Evolutionary conservation across 2,113 vertebrate genomes (phyloP).

Genomic region (Sylvietta virens): DNA sequence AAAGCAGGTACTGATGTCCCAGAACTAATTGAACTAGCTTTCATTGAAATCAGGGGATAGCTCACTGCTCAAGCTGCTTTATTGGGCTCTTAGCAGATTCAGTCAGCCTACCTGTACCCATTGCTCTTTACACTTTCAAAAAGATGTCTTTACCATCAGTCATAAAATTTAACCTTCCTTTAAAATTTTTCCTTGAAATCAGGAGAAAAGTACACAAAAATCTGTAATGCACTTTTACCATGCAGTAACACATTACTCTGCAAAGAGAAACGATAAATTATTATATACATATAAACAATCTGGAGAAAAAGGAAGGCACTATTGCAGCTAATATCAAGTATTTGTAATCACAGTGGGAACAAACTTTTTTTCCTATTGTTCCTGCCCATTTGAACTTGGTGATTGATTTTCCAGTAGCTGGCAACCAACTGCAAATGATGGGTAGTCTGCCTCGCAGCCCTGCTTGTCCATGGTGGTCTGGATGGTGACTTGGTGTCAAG

Average conservation of each 20-base stretch:
- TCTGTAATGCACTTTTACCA: neutral
- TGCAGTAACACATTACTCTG: neutral
- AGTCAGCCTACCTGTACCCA: neutral
- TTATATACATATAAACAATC: neutral
- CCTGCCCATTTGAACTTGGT: neutral
- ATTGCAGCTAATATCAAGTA: neutral
- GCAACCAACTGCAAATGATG: neutral
- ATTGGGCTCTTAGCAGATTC: neutral
- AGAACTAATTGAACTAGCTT: neutral
- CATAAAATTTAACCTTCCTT: neutral
- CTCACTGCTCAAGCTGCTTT: neutral
- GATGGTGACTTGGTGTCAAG: neutral
- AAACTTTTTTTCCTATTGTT: neutral
- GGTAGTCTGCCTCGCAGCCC: neutral
- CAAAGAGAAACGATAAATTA: neutral
- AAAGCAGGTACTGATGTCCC: neutral
- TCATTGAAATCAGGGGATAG: neutral
- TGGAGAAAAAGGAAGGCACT: neutral
- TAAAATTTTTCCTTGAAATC: neutral
- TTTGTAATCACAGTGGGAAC: neutral
- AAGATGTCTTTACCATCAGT: neutral
- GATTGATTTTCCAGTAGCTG: neutral
- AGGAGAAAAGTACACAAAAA: neutral
- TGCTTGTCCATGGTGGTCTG: neutral
- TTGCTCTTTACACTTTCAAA: neutral